Evolutionary conservation across 2,888 invertebrate genomes (phyloP), one percentile per base, ranked within the genome.

Genomic region (Scaptomyza reducta): DNA sequence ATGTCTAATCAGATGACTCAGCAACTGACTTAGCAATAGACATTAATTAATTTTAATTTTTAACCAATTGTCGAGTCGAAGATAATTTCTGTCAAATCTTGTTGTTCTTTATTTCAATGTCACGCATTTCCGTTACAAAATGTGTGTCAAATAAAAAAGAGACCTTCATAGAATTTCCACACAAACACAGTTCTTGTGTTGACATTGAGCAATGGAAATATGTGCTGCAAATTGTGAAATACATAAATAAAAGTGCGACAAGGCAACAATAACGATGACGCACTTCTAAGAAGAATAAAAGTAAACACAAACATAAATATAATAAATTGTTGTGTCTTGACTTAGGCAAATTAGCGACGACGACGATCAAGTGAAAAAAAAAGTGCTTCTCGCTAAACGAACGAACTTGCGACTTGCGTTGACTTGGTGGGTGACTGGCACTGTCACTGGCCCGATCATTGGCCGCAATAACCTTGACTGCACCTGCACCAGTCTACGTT

Each of bases 111-210:
- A 29, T 51, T 29, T 53, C 74, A 74, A 76, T 76, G 74, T 46
- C 74, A 74, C 54, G 35, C 57, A 47, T 53, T 76, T 76, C 55
- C 72, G 60, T 63, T 64, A 58, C 66, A 41, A 44, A 58, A 74
- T 72, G 41, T 73, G 35, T 66, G 74, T 62, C 62, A 67, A 46
- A 76, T 53, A 38, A n/a, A 38, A n/a, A 59, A 18, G 41, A 29
- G 59, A 57, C 68, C 59, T 78, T 65, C 51, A 46, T 18, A 66
- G 63, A 63, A 71, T 82, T 65, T 85, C 62, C 76, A 81, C 63
- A 22, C 22, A 50, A 54, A 38, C 27, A 35, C 13, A 33, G 0
- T 14, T 14, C 10, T 40, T 40, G 10, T 40, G 40, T 60, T 77
- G 77, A 50, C 66, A 73, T 77, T 68, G 61, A 53, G 46, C 53